Evolutionary conservation across 2,888 invertebrate species (phyloP).

Genomic region (Drosophila aldrichi): DNA sequence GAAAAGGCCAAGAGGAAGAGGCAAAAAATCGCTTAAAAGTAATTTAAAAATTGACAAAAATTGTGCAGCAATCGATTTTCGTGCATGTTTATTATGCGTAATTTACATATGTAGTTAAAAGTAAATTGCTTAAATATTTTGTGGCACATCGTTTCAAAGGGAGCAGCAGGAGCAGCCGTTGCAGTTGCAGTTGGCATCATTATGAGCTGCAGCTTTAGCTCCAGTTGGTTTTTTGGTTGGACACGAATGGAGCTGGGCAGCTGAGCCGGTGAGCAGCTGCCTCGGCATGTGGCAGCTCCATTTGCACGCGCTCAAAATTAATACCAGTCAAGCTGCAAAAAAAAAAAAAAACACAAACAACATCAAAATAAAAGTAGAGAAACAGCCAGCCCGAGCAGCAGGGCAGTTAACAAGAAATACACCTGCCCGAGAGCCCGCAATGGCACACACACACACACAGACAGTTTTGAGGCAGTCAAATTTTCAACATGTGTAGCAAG

Average conservation of each 20-base stretch:
- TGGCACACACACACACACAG: not conserved
- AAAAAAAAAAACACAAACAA: conserved; percentile 3
- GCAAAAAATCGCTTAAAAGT: not conserved
- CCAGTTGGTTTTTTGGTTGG: conserved; percentile 23
- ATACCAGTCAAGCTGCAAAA: conserved; percentile 68
- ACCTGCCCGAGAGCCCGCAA: conserved; percentile 56
- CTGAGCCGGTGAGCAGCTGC: conserved; percentile 44
- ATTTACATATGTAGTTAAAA: conserved; percentile 33
- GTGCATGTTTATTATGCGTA: conserved; percentile 25
- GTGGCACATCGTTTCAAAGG: conserved; percentile 15
- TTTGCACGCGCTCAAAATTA: conserved; percentile 66
- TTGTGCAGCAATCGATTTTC: conserved; percentile 11
- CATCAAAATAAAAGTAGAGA: conserved; percentile 20
- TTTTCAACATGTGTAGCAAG: conserved; percentile 66
- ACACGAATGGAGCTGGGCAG: conserved; percentile 31
- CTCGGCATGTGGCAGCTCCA: conserved; percentile 40
- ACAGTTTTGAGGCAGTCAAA: conserved; percentile 49
- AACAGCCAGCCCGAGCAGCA: conserved; percentile 23
- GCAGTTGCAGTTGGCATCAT: conserved; percentile 29
- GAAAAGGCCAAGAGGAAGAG: not conserved
- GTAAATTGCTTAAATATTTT: conserved; percentile 27
- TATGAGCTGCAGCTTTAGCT: conserved; percentile 25
- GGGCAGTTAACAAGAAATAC: conserved; percentile 51
- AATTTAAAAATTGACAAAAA: conserved; percentile 1
- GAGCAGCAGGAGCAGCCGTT: conserved; percentile 1